Evolutionary conservation across 2,113 vertebrate genomes (phyloP).

Genomic region (Nycticebus coucang): DNA sequence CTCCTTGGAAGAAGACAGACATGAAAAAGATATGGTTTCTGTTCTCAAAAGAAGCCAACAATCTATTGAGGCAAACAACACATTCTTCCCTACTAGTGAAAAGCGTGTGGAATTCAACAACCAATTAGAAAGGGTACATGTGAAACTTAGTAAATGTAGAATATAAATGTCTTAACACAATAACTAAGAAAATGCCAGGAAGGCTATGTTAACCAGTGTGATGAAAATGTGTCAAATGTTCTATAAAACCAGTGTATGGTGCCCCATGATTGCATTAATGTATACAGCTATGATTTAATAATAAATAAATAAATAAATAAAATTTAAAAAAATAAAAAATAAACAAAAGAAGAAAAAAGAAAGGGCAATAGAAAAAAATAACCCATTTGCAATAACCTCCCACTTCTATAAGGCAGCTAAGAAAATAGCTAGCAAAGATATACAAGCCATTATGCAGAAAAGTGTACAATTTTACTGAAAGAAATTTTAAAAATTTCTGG

Average conservation of each 20-base stretch:
- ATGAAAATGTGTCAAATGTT: no score
- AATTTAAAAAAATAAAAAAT: no score
- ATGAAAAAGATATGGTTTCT: neutral
- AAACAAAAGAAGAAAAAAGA: neutral
- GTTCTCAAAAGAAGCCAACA: neutral
- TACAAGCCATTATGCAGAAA: conserved; percentile 17
- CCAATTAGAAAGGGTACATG: neutral
- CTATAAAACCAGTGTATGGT: no score
- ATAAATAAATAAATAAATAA: no score
- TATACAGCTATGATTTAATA: no score
- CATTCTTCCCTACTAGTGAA: conserved; percentile 4
- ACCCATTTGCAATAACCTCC: neutral
- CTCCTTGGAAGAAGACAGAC: neutral
- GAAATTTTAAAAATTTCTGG: neutral
- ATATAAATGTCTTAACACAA: no score
- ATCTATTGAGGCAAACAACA: neutral
- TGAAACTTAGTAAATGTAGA: no score
- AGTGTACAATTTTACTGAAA: neutral
- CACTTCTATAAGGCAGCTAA: neutral
- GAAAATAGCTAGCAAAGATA: neutral
- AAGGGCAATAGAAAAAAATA: conserved; percentile 14
- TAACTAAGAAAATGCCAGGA: no score
- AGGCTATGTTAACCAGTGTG: no score
- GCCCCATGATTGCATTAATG: no score
- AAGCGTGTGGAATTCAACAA: neutral